Base-by-base conservation (phyloP, 2,888 invertebrate species). In the Crepidodera aurea region DNA sequence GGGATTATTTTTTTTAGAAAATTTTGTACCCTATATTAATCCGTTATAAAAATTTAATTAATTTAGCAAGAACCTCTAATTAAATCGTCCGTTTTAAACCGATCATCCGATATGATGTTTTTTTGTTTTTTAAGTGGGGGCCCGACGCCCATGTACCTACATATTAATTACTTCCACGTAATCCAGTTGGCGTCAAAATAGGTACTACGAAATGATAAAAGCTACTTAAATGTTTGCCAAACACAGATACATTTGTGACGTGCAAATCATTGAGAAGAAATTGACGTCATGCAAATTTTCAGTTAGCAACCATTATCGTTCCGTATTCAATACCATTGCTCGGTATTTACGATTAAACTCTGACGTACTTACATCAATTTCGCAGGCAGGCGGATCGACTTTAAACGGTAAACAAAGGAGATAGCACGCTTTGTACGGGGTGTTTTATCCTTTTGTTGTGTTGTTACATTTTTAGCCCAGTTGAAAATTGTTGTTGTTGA, bases 301-400 rank as follows among this genome's bases (percentile, higher is more conserved):
- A 27, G 53, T 39, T 53, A 53, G 53, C 40, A 53, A 53, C 53
- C 32, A 39, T 25, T 40, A 53, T 53, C 53, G 16, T 25, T 53
- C 19, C 19, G 32, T 22, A 51, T 34, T n/a, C n/a, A n/a, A n/a
- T n/a, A n/a, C n/a, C n/a, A n/a, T 18, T 8, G 32, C 34, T 12
- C 5, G 5, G 16, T 34, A 10, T 34, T 51, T 18, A 51, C 51
- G 51, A 51, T 51, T 34, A 13, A 10, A 1, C 32, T 19, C 16
- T 51, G 51, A 51, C 51, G 51, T 51, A 22, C n/a, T n/a, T n/a
- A n/a, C 6, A 22, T 4, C 22, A 22, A 22, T 22, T 22, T 22
- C 6, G 6, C 6, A 22, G 22, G 22, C 22, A 6, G 6, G 6
- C 6, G n/a, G n/a, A n/a, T n/a, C n/a, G n/a, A n/a, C n/a, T n/a